Percentiles rank a stretch among this genome's conserved stretches.
These are phyloP conservation scores for Clupea harengus DNA, from an alignment of 2,113 vertebrate genomes.

Conservation along the genomic window DNA sequence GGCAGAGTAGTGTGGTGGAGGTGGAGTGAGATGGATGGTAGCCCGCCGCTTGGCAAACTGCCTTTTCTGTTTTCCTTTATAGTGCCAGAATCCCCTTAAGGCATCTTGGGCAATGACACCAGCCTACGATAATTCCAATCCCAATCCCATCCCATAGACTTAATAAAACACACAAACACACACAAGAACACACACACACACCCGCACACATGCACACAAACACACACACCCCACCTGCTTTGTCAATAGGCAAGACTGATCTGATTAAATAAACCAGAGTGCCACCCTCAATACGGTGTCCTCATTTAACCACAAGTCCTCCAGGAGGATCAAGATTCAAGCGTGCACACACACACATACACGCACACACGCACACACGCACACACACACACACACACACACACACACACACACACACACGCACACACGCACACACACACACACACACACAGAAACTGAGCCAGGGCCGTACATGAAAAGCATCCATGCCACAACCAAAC, in stretches of 20 bases:
- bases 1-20: not conserved
- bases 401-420: not conserved
- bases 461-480: not conserved
- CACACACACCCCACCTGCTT: not conserved
- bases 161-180: constrained; percentile 55
- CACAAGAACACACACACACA: constrained; percentile 52
- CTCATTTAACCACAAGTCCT: not conserved
- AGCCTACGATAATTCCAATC: not conserved
- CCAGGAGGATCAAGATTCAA: constrained; percentile 9
- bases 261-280: not conserved
- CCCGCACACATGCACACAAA: constrained; percentile 6
- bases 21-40: not conserved
- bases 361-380: constrained; percentile 17
- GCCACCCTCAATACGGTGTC: not conserved
- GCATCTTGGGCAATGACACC: not conserved
- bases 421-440: not conserved
- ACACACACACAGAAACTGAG: not conserved
- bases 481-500: not conserved
- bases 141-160: too few species aligned
- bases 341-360: constrained; percentile 52
- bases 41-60: not conserved
- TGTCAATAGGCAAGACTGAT: not conserved
- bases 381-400: not conserved
- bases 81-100: not conserved
- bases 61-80: not conserved